Evolutionary conservation across 37 sponge, comb jelly and placozoan species (phyloP).

Genomic region (Oopsacas minuta): DNA sequence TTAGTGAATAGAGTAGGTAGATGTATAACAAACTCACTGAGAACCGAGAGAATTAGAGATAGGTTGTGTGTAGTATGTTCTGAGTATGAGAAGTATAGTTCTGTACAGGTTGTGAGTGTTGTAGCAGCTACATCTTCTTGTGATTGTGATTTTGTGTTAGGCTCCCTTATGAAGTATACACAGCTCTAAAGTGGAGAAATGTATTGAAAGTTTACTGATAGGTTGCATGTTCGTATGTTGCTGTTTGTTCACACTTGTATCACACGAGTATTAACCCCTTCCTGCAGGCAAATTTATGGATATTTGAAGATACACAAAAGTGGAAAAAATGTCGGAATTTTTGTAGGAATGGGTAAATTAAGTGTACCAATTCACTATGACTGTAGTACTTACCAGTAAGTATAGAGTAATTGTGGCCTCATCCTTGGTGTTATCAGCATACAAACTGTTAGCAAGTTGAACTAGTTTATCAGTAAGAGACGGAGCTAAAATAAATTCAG

Average conservation of each 20-base stretch:
- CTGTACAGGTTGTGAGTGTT: neutral
- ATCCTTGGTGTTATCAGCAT: neutral
- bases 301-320: no score
- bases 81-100: neutral
- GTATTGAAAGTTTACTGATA: no score
- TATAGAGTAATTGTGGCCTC: neutral
- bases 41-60: neutral
- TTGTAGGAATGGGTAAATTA: no score
- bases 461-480: neutral
- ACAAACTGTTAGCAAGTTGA: neutral
- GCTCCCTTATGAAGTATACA: neutral
- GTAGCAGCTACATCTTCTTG: neutral
- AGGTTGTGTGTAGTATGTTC: neutral
- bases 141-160: no score
- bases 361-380: no score
- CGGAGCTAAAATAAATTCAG: neutral
- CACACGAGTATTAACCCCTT: no score
- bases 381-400: neutral
- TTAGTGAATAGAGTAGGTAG: neutral
- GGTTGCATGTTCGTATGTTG: no score
- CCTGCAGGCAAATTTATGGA: no score
- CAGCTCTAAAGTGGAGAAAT: constrained; percentile 2
- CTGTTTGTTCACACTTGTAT: no score
- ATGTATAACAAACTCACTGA: neutral
- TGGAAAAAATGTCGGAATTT: no score